Conservation (phyloP, 2,888 invertebrate genomes). For the Andrena minutula region DNA sequence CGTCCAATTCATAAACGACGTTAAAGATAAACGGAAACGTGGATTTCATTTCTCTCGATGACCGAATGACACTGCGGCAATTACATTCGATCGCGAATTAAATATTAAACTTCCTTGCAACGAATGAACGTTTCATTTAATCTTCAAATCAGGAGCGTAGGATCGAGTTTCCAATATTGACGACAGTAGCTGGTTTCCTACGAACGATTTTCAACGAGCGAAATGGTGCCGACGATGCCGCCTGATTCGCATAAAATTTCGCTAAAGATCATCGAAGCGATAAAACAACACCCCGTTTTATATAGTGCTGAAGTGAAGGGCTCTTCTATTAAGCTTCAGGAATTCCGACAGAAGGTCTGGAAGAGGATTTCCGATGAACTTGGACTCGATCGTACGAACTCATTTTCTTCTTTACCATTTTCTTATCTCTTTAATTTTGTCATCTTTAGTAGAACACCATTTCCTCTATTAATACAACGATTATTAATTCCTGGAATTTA, state of each 20-base stretch:
- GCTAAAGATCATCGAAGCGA: conserved; percentile 81
- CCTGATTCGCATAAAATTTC: conserved; percentile 82
- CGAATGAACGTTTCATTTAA: neutral
- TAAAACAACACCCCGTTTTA: conserved; percentile 82
- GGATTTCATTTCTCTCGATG: neutral
- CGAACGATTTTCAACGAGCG: conserved; percentile 59
- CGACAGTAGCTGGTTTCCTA: conserved; percentile 31
- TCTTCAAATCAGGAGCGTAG: conserved; percentile 31
- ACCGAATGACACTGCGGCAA: conserved; percentile 1
- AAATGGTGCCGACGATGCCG: conserved; percentile 78
- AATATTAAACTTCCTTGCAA: neutral
- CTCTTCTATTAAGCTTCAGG: conserved; percentile 79
- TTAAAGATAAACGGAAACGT: conserved; percentile 1
- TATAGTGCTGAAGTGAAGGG: conserved; percentile 82
- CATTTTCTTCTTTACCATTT: conserved; percentile 5
- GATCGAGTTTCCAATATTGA: conserved; percentile 52
- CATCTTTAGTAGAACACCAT: neutral
- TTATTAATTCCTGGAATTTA: neutral
- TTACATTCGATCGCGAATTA: neutral
- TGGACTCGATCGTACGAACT: conserved; percentile 79
- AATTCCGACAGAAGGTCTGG: conserved; percentile 83
- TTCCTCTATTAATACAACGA: neutral
- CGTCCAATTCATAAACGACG: neutral
- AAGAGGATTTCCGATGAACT: conserved; percentile 81
- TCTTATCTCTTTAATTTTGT: neutral